Conservation (phyloP, 2,888 invertebrate species). For the Agrotis ipsilon region DNA sequence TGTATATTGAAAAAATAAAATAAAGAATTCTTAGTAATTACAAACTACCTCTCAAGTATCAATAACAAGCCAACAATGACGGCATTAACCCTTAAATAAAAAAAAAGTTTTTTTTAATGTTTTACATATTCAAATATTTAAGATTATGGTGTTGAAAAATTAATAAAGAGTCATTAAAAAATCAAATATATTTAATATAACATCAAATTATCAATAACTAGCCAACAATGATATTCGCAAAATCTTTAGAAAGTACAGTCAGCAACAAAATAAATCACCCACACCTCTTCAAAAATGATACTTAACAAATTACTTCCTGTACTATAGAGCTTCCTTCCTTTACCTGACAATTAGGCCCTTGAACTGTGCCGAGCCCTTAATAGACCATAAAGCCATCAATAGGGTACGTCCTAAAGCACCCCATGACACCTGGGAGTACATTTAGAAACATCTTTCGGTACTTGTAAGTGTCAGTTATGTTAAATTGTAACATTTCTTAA, state of each 20-base stretch:
- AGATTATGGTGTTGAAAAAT: too few species aligned
- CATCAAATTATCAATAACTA: neutral
- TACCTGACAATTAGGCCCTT: constrained; percentile 73
- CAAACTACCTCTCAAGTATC: too few species aligned
- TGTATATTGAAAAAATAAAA: too few species aligned
- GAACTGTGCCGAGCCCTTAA: constrained; percentile 62
- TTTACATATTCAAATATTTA: too few species aligned
- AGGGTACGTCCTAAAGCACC: constrained; percentile 52
- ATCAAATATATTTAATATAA: neutral
- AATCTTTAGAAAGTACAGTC: neutral
- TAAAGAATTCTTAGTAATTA: too few species aligned
- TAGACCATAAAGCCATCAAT: constrained; percentile 70
- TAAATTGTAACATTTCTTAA: constrained; percentile 8
- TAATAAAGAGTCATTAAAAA: too few species aligned
- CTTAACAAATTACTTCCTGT: constrained; percentile 74
- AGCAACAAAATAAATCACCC: constrained; percentile 50
- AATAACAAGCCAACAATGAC: too few species aligned
- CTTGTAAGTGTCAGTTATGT: constrained; percentile 30
- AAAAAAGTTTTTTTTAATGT: too few species aligned
- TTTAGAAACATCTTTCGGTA: constrained; percentile 67
- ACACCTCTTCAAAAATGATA: constrained; percentile 41
- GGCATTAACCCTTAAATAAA: too few species aligned
- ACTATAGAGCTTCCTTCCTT: constrained; percentile 63
- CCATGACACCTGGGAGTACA: constrained; percentile 68
- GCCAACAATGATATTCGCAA: neutral